phyloP scores from a whole-genome alignment of 2,888 invertebrate genomes.

The Pyrrhosoma nymphula region DNA sequence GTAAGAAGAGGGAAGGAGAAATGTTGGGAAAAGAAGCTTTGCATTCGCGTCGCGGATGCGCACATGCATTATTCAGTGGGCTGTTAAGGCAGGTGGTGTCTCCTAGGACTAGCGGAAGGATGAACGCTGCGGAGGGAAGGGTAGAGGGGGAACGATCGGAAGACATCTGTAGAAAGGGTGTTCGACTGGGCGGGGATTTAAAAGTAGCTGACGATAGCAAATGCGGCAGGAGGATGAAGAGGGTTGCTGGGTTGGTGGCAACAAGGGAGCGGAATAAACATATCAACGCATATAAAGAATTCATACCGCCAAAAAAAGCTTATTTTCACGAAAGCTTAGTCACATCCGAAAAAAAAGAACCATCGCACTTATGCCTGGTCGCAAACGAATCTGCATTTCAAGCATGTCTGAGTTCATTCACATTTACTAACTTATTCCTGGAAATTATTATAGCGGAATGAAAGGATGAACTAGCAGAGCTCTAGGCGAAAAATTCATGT shows the following conservation, averaged over 20 bases:
- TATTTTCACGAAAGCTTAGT: neutral
- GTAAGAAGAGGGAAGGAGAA: neutral
- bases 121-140: neutral
- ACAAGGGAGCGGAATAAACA: neutral
- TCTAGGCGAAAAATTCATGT: too few species aligned
- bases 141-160: neutral
- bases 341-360: neutral
- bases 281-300: neutral
- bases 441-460: neutral
- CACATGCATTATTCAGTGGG: slow-evolving; percentile 11
- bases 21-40: slow-evolving; percentile 17
- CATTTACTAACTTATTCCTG: neutral
- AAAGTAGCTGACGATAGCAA: slow-evolving; percentile 10
- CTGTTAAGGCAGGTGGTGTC: slow-evolving; percentile 36
- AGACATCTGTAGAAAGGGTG: neutral
- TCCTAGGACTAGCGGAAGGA: neutral
- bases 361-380: neutral
- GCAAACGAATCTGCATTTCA: neutral
- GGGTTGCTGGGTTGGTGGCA: neutral
- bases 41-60: neutral
- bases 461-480: too few species aligned
- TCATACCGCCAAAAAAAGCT: neutral
- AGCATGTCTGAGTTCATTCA: too few species aligned
- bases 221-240: neutral
- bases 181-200: slow-evolving; percentile 21